Conservation (phyloP, 2,113 vertebrate species). For the Machaerirhynchus nigripectus region DNA sequence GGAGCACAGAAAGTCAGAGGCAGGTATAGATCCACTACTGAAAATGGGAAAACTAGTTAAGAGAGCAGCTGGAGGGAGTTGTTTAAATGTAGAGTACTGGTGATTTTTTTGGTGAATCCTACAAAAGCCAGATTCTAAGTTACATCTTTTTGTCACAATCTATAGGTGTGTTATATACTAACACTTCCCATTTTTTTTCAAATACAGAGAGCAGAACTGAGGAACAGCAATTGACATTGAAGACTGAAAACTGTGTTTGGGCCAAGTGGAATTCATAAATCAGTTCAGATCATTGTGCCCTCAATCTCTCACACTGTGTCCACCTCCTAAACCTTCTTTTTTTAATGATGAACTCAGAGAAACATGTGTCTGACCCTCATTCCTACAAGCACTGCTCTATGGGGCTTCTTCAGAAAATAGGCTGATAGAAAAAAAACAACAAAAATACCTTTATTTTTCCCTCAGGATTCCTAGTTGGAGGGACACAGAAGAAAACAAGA, state of each 20-base stretch:
- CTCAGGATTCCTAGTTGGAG: neutral
- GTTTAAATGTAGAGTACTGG: neutral
- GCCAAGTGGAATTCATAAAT: neutral
- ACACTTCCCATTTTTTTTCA: neutral
- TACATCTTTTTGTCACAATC: constrained; percentile 7
- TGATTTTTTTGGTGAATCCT: neutral
- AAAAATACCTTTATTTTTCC: neutral
- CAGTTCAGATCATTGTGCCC: neutral
- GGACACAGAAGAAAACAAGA: neutral
- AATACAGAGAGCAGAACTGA: neutral
- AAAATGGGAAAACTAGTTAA: neutral
- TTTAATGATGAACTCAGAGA: neutral
- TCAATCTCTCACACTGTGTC: neutral
- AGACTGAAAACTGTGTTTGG: neutral
- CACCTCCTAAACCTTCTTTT: neutral
- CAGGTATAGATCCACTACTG: neutral
- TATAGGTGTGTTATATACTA: neutral
- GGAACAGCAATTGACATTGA: neutral
- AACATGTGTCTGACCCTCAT: neutral
- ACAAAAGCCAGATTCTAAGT: neutral
- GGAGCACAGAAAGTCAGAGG: neutral
- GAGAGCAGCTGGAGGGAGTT: neutral
- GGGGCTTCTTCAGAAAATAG: neutral
- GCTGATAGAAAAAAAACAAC: neutral
- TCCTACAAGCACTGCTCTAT: neutral